Evolutionary conservation across 2,113 vertebrate species (phyloP), one percentile per base, ranked within the genome.

Genomic region (Grantiella picta): DNA sequence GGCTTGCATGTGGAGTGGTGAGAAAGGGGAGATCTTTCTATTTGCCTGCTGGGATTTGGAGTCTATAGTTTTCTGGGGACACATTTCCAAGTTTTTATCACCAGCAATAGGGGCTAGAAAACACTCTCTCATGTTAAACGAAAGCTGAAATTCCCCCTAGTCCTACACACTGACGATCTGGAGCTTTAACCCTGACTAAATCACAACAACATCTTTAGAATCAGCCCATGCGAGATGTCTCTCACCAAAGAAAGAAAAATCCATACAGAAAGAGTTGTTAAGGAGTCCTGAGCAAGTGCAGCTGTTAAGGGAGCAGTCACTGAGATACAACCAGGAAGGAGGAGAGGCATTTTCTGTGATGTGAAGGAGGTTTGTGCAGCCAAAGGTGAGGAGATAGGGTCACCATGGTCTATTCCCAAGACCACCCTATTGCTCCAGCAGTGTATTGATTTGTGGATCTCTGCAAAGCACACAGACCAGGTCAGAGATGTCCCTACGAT

Each of bases 131-230:
- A 25, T 82, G 21, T 89, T 82, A 84, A 80, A 75, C 2, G 65
- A 94, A 95, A 96, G 76, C 86, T 90, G 76, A 88, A 94, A 71
- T 84, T 75, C 78, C 35, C 56, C 45, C 36, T 75, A 60, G 53
- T 84, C 45, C 66, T 83, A 94, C 57, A 56, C 52, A 52, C 15
- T 56, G 79, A 90, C 20, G 69, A 90, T 81, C 52, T 88, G 80
- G 47, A 93, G 42, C n/a, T 94, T 92, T 95, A 96, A 92, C 90
- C 75, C 76, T 88, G 68, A 44, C 38, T 83, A 92, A 96, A 85
- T 90, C 7, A 4, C 76, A 90, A 56, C 40, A 68, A 84, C 71
- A 86, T 86, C 88, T 93, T 90, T 65, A 92, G 72, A 71, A 71
- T 64, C 3, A 7, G 25, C 52, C 64, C 2, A 1, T 88, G 69